Evolutionary conservation across 2,888 invertebrate genomes (phyloP).

Genomic region (Cepaea hortensis): DNA sequence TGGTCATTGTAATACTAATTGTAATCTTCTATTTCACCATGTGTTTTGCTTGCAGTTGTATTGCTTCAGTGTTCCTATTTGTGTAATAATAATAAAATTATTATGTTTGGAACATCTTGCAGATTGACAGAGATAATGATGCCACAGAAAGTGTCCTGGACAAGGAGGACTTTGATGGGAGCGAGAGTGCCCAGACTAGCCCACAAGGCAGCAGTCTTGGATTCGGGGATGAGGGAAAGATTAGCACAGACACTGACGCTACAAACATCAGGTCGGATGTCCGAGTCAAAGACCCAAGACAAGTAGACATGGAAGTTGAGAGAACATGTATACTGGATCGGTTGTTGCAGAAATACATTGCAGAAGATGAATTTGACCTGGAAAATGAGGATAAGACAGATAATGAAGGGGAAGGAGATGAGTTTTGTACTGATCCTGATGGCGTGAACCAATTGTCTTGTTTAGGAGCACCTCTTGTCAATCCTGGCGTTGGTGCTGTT

Average conservation of each 20-base stretch:
- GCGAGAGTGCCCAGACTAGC: slow-evolving; percentile 27
- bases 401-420: slow-evolving; percentile 16
- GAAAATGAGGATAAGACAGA: slow-evolving; percentile 43
- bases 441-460: not conserved
- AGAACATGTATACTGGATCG: slow-evolving; percentile 5
- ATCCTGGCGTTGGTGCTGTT: too few species aligned
- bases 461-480: too few species aligned
- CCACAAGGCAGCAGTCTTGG: slow-evolving; percentile 24
- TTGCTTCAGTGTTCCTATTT: not conserved
- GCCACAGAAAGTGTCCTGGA: not conserved
- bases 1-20: too few species aligned
- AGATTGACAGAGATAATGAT: slow-evolving; percentile 25
- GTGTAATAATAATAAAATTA: too few species aligned
- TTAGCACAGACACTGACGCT: not conserved
- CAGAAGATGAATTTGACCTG: slow-evolving; percentile 45
- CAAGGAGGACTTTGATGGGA: not conserved
- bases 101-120: not conserved
- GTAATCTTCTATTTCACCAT: too few species aligned
- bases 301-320: not conserved
- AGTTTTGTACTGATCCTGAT: not conserved
- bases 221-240: not conserved
- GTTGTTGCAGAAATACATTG: slow-evolving; percentile 27
- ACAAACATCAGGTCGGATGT: not conserved
- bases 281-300: not conserved
- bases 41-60: too few species aligned